phyloP scores from a whole-genome alignment of 1,140 invertebrate genomes.

The Zaprionus taronus region DNA sequence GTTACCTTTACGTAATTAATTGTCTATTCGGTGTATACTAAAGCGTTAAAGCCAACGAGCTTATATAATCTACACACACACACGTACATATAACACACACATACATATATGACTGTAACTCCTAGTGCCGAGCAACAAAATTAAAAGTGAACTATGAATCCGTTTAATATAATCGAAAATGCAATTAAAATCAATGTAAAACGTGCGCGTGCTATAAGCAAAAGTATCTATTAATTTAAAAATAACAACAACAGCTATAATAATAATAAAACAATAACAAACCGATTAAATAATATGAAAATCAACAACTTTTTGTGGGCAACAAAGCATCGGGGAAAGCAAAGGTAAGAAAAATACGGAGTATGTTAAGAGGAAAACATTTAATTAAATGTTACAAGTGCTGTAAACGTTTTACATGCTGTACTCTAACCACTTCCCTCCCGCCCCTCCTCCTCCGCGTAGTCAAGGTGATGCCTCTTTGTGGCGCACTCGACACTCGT shows the following conservation, averaged over 20 bases:
- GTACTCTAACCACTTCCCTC: neutral
- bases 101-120: neutral
- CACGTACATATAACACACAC: neutral
- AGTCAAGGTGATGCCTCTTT: constrained; percentile 13
- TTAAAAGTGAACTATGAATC: neutral
- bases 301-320: constrained; percentile 20
- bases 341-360: constrained; percentile 21
- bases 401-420: neutral
- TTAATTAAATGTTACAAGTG: constrained; percentile 12
- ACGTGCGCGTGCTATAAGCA: constrained; percentile 61
- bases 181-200: constrained; percentile 43
- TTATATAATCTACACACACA: neutral
- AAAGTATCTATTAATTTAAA: constrained; percentile 5
- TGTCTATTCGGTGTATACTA: constrained; percentile 40
- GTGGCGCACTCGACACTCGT: constrained; percentile 7
- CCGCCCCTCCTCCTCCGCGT: neutral
- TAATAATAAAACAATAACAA: neutral
- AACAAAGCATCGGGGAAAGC: neutral
- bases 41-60: constrained; percentile 11
- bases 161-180: constrained; percentile 17
- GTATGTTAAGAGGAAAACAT: neutral
- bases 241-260: constrained; percentile 1
- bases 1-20: constrained; percentile 46
- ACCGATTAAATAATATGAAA: neutral
- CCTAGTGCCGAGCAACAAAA: neutral